A percentile compares a stretch with the other conserved stretches of the same genome.
phyloP scores from a whole-genome alignment of 2,888 invertebrate genomes.

The Dyspetes luteomarginatus region DNA sequence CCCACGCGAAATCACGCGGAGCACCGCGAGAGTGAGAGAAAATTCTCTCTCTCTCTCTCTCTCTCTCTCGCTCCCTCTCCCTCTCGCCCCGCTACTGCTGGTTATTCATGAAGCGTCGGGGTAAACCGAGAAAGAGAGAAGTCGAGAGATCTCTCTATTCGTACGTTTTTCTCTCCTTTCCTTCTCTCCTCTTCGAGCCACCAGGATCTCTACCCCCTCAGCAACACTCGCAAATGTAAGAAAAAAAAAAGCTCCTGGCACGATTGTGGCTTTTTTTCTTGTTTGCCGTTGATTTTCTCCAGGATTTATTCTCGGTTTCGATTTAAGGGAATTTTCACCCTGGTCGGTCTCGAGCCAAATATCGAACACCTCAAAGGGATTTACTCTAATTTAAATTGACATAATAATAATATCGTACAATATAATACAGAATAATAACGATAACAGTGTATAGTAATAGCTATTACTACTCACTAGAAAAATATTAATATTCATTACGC shows the following conservation, averaged over 20 bases:
- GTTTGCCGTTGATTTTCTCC: neutral
- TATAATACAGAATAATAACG: too few species aligned
- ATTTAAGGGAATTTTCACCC: constrained; percentile 54
- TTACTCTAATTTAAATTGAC: neutral
- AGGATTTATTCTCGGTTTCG: constrained; percentile 17
- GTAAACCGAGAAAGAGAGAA: constrained; percentile 40
- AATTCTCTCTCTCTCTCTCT: constrained; percentile 36
- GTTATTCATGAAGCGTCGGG: constrained; percentile 62
- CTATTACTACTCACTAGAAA: too few species aligned
- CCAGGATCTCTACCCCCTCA: constrained; percentile 14
- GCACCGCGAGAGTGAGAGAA: constrained; percentile 69
- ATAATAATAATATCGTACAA: neutral
- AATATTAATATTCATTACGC: too few species aligned
- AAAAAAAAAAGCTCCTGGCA: constrained; percentile 48
- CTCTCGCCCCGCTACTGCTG: constrained; percentile 26
- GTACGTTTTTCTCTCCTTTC: constrained; percentile 39
- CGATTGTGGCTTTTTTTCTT: constrained; percentile 40
- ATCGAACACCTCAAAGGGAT: neutral
- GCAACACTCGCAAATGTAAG: constrained; percentile 22
- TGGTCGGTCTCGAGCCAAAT: constrained; percentile 4
- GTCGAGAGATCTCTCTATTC: constrained; percentile 34
- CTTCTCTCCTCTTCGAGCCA: constrained; percentile 6
- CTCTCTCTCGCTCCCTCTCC: constrained; percentile 22
- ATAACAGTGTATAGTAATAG: too few species aligned
- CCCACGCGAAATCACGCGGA: constrained; percentile 82